Evolutionary conservation across 2,888 invertebrate species (phyloP).

Genomic region (Willowsia nigromaculata): DNA sequence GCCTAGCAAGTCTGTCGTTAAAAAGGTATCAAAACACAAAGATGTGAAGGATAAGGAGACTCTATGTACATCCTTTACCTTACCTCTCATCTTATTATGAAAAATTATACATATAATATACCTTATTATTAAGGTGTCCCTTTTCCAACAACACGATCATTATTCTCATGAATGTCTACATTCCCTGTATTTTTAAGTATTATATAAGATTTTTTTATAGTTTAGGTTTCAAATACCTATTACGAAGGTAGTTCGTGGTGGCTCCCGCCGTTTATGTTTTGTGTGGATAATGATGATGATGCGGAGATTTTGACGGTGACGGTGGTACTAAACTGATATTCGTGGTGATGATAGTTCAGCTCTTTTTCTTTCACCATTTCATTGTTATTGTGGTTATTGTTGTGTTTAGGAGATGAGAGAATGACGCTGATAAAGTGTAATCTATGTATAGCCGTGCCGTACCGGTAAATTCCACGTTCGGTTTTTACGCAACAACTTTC

Average conservation of each 20-base stretch:
- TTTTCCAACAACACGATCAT: not conserved
- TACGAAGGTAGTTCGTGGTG: conserved; percentile 28
- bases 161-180: not conserved
- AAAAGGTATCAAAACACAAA: conserved; percentile 55
- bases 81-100: not conserved
- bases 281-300: conserved; percentile 51
- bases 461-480: conserved; percentile 52
- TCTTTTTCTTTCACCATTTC: conserved; percentile 35
- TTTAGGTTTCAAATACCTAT: too few species aligned
- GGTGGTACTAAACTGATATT: conserved; percentile 9
- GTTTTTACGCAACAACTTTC: conserved; percentile 49
- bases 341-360: conserved; percentile 39
- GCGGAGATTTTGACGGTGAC: conserved; percentile 27
- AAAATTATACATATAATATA: not conserved
- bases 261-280: conserved; percentile 59
- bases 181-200: not conserved
- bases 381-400: not conserved
- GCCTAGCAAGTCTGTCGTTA: conserved; percentile 61
- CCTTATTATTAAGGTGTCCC: not conserved
- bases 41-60: not conserved
- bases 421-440: not conserved
- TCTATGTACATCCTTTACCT: conserved; percentile 20
- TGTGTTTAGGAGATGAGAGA: not conserved
- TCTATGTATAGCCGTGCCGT: conserved; percentile 26
- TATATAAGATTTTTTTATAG: too few species aligned